Conservation (phyloP, 2,888 invertebrate species). For the Rhagium mordax region DNA sequence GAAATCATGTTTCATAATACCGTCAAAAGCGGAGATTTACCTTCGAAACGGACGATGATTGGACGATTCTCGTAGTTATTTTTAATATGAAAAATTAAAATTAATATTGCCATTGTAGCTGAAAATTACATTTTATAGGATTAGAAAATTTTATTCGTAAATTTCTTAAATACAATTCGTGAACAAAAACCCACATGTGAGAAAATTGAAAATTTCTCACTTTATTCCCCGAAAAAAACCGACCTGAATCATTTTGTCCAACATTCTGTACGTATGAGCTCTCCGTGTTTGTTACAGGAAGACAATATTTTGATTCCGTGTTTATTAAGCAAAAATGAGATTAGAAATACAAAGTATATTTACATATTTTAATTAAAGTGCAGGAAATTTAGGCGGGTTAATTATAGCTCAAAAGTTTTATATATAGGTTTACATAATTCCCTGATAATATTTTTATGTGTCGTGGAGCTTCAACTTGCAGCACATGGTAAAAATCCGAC, state of each 20-base stretch:
- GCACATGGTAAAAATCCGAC: background rate
- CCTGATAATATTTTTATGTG: background rate
- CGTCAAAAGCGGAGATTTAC: slow-evolving; percentile 42
- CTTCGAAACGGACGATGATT: background rate
- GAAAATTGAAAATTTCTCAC: no score
- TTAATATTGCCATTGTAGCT: no score
- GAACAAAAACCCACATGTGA: no score
- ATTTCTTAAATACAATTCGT: no score
- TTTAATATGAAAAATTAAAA: no score
- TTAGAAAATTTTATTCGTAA: no score
- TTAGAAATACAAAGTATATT: background rate
- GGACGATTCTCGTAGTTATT: no score
- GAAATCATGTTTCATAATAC: slow-evolving; percentile 67
- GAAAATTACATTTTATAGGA: no score
- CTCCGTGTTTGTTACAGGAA: background rate
- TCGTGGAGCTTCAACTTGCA: background rate
- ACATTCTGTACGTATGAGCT: no score
- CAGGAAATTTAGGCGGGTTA: slow-evolving; percentile 10
- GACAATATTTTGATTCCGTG: background rate
- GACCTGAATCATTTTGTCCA: no score
- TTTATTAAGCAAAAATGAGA: background rate
- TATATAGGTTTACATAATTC: background rate
- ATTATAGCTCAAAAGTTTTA: slow-evolving; percentile 15
- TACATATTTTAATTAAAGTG: background rate
- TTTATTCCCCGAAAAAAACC: no score